Evolutionary conservation across 2,797 vertebrate genomes (phyloP).

Genomic region (Telmatherina bonti): DNA sequence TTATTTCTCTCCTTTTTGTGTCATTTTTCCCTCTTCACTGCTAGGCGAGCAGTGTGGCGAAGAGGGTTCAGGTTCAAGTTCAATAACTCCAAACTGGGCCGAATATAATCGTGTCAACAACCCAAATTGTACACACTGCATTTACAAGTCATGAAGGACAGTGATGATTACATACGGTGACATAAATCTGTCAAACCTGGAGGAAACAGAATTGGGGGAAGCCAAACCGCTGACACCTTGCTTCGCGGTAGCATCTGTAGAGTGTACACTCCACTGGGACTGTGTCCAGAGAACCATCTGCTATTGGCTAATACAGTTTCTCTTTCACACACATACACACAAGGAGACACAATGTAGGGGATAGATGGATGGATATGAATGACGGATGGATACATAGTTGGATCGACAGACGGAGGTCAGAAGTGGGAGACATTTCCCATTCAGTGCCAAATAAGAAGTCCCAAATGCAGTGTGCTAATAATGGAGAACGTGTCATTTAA

Average conservation of each 20-base stretch:
- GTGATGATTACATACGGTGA: not conserved
- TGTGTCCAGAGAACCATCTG: conserved; percentile 69
- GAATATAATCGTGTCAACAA: not conserved
- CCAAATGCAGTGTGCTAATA: conserved; percentile 30
- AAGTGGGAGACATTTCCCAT: not conserved
- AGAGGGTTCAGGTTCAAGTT: not conserved
- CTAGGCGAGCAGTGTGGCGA: not conserved
- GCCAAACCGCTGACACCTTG: conserved; percentile 54
- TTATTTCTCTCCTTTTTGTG: not conserved
- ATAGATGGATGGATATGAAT: not conserved
- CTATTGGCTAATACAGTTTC: conserved; percentile 16
- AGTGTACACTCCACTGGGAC: conserved; percentile 51
- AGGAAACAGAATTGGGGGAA: conserved; percentile 27
- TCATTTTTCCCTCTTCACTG: not conserved
- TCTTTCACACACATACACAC: conserved; percentile 8
- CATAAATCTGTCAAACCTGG: conserved; percentile 21
- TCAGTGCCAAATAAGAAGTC: conserved; percentile 10
- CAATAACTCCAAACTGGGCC: conserved; percentile 3
- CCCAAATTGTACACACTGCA: not conserved
- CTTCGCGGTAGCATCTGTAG: conserved; percentile 60
- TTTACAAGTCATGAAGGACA: conserved; percentile 10
- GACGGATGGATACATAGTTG: not conserved
- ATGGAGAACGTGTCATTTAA: conserved; percentile 21
- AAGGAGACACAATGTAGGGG: not conserved
- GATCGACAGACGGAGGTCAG: conserved; percentile 6